These are phyloP conservation scores for Sinocyclocheilus anshuiensis DNA, from an alignment of 2,113 vertebrate genomes.

Conservation along the genomic window DNA sequence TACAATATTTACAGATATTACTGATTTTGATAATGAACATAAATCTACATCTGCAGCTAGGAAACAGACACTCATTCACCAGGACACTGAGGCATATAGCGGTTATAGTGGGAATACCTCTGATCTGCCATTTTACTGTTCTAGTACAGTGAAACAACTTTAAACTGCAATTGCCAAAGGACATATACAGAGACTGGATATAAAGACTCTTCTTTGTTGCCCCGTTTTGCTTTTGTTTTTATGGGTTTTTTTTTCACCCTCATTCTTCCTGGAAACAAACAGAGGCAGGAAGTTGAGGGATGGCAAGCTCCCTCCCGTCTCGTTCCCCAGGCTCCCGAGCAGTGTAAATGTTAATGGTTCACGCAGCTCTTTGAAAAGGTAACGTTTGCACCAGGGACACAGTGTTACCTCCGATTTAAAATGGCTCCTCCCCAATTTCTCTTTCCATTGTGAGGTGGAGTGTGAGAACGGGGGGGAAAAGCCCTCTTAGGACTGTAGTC, in stretches of 20 bases:
- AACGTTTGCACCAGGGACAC: constrained; percentile 70
- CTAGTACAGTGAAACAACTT: constrained; percentile 66
- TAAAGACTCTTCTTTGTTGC: constrained; percentile 54
- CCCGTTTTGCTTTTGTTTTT: constrained; percentile 66
- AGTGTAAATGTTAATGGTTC: constrained; percentile 76
- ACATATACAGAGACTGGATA: constrained; percentile 61
- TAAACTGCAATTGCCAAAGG: constrained; percentile 74
- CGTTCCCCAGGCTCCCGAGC: constrained; percentile 65
- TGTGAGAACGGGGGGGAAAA: constrained; percentile 57
- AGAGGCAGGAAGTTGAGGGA: constrained; percentile 58
- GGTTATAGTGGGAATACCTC: constrained; percentile 41
- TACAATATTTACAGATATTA: too few species aligned
- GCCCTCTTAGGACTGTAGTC: constrained; percentile 51
- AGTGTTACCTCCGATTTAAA: constrained; percentile 67
- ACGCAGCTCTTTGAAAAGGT: constrained; percentile 67
- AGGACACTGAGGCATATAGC: neutral
- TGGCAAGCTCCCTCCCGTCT: constrained; percentile 58
- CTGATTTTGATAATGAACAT: too few species aligned
- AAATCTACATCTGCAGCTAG: constrained; percentile 30
- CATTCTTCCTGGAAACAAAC: constrained; percentile 60
- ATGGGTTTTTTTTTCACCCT: constrained; percentile 50
- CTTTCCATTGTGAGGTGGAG: constrained; percentile 46
- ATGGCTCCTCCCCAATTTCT: constrained; percentile 39
- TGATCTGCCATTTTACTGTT: constrained; percentile 60
- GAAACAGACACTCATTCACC: constrained; percentile 63